phyloP scores from a whole-genome alignment of 2,888 invertebrate species.

The Athrips mouffetella region DNA sequence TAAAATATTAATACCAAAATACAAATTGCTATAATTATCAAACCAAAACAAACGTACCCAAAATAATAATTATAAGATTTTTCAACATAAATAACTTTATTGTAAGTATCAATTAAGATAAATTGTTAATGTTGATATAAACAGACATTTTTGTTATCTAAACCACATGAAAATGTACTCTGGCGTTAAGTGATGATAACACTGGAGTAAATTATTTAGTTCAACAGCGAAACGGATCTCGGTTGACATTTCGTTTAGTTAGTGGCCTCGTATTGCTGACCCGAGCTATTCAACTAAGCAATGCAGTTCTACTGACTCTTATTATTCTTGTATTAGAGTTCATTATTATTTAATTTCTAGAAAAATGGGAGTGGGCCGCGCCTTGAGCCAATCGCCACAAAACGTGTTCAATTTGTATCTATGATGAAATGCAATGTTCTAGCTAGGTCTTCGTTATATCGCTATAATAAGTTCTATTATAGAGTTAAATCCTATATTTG shows the following conservation, averaged over 20 bases:
- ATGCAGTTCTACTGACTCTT: conserved; percentile 32
- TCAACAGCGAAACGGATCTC: conserved; percentile 57
- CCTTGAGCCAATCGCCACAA: conserved; percentile 45
- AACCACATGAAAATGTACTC: neutral
- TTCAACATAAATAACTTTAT: too few relatives aligned
- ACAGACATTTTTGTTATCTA: conserved; percentile 11
- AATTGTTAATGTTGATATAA: too few relatives aligned
- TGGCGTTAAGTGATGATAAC: neutral
- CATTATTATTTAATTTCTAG: conserved; percentile 23
- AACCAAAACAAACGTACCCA: neutral
- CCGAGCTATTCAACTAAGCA: conserved; percentile 38
- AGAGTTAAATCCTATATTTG: too few relatives aligned
- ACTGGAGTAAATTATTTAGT: conserved; percentile 20
- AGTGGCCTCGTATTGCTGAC: conserved; percentile 62
- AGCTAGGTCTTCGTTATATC: conserved; percentile 3
- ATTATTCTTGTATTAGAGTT: conserved; percentile 29
- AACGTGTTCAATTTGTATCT: conserved; percentile 53
- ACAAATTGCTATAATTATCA: too few relatives aligned
- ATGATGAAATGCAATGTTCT: conserved; percentile 42
- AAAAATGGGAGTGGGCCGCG: conserved; percentile 32
- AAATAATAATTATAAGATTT: neutral
- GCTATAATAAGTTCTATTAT: neutral
- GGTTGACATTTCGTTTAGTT: conserved; percentile 62
- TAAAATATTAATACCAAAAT: too few relatives aligned
- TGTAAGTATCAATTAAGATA: too few relatives aligned